These are phyloP conservation scores for Parambassis ranga DNA, from an alignment of 2,797 vertebrate species.

Conservation along the genomic window DNA sequence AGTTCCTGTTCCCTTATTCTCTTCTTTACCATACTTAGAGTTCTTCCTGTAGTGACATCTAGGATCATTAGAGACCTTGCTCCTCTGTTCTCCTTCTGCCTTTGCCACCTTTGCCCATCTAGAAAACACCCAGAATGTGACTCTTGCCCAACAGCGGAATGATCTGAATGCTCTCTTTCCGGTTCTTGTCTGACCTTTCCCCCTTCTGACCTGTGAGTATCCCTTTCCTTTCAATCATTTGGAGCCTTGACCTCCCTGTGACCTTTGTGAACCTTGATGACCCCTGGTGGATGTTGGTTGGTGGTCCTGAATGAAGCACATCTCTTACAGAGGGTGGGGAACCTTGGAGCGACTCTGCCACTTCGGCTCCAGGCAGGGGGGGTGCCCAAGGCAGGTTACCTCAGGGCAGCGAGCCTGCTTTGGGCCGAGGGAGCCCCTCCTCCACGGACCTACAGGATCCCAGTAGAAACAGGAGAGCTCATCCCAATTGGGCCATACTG, in stretches of 20 bases:
- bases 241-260: conserved; percentile 46
- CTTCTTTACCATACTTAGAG: neutral
- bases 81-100: conserved; percentile 25
- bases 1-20: conserved; percentile 15
- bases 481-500: conserved; percentile 81
- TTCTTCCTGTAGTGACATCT: conserved; percentile 10
- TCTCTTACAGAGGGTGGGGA: conserved; percentile 81
- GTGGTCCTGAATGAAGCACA: conserved; percentile 72
- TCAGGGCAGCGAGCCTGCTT: conserved; percentile 48
- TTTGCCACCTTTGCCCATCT: conserved; percentile 35
- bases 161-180: conserved; percentile 40
- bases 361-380: conserved; percentile 64
- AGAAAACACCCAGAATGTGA: conserved; percentile 30
- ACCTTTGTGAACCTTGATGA: conserved; percentile 51
- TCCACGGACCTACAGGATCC: conserved; percentile 72
- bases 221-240: conserved; percentile 6
- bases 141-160: conserved; percentile 17
- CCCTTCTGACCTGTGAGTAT: conserved; percentile 42
- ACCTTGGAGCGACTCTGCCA: conserved; percentile 69
- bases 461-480: conserved; percentile 83
- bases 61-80: conserved; percentile 5
- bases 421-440: conserved; percentile 59
- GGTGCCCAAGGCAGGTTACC: conserved; percentile 45
- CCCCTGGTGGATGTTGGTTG: conserved; percentile 32
- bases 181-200: conserved; percentile 28